Evolutionary conservation across 2,113 vertebrate species (phyloP).

Genomic region (Danio rerio): GRCz12tu NC_133188.1:46353001-46353500

Average conservation of each 20-base stretch:
- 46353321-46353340: no score
- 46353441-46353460: constrained; percentile 57
- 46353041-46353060: not conserved
- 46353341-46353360: not conserved
- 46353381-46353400: not conserved
- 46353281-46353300: not conserved
- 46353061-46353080: not conserved
- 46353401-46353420: constrained; percentile 46
- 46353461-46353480: constrained; percentile 60
- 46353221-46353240: not conserved
- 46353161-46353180: not conserved
- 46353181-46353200: not conserved
- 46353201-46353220: not conserved
- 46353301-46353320: not conserved
- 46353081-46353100: not conserved
- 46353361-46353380: constrained; percentile 9
- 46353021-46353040: not conserved
- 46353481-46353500: constrained; percentile 62
- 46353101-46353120: not conserved
- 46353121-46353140: not conserved
- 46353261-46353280: not conserved
- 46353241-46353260: not conserved
- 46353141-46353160: not conserved
- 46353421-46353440: constrained; percentile 61
- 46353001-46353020: not conserved